Conservation (phyloP, 2,888 invertebrate genomes). For the Drosophila ochracea region DNA sequence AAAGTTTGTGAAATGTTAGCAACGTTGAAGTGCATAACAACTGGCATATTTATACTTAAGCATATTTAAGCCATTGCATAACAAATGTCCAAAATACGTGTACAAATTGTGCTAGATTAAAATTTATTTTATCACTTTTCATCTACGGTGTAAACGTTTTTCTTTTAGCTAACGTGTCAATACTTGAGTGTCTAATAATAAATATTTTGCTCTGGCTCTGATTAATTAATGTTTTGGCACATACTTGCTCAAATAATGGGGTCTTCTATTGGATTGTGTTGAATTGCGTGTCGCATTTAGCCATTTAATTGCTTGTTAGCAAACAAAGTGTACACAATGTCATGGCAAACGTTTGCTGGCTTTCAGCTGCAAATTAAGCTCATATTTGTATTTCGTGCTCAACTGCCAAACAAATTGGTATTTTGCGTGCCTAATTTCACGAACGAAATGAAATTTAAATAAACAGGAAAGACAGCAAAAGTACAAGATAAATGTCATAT, state of each 20-base stretch:
- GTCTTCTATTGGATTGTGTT: constrained; percentile 6
- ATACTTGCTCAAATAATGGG: constrained; percentile 42
- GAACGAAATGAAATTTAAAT: constrained; percentile 26
- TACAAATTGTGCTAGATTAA: not conserved
- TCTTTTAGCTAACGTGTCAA: not conserved
- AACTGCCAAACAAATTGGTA: constrained; percentile 69
- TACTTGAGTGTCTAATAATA: not conserved
- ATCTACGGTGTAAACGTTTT: not conserved
- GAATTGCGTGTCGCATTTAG: constrained; percentile 63
- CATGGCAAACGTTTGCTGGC: constrained; percentile 66
- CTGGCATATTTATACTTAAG: not conserved
- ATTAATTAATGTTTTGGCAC: constrained; percentile 68
- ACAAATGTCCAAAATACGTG: not conserved
- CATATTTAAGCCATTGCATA: not conserved
- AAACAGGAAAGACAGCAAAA: constrained; percentile 9
- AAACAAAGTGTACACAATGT: constrained; percentile 68
- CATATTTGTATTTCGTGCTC: constrained; percentile 64
- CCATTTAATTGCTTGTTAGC: constrained; percentile 72
- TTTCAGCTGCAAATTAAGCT: constrained; percentile 74
- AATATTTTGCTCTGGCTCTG: constrained; percentile 15
- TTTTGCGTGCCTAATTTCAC: constrained; percentile 66
- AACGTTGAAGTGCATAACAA: not conserved
- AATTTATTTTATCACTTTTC: not conserved
- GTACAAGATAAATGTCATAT: constrained; percentile 31
- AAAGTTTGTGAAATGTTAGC: not conserved